Evolutionary conservation across 1,140 invertebrate genomes (phyloP), one percentile per base, ranked within the genome.

Genomic region (Leucophenga varia): DNA sequence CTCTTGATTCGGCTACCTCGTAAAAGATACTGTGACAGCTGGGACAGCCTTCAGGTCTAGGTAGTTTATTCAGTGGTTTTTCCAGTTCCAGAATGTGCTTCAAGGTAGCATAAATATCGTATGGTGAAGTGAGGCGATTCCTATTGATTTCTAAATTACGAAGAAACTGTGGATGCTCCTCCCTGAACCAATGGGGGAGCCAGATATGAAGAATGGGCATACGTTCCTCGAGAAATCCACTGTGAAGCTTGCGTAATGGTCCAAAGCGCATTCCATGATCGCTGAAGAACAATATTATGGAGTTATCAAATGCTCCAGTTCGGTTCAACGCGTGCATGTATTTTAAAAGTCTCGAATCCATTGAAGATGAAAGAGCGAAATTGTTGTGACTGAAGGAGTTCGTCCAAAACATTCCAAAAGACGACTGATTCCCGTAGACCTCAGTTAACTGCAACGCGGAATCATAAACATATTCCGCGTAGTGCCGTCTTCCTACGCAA

Each of bases 221-320:
- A 36, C 91, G 75, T 70, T 95, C 92, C 72, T 97, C 94, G 93
- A 80, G 72, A 87, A 55, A 85, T 0, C 93, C 93, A 46, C 86
- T 81, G 59, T 40, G 19, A 30, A 57, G 35, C 46, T 82, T 73
- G 25, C 87, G 67, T 18, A 92, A 83, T 10, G 77, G 74, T 8
- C 93, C 93, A 79, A 87, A 95, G 25, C 94, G 71, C 63, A 92
- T 86, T 1, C 94, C 93, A 74, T 97, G 94, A 74, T 97, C 94
- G 57, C 90, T 93, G 57, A 93, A 78, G 12, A 95, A 81, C 14
- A 96, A 78, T 0, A 95, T 63, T 54, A 86, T 75, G 0, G 85
- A 83, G 36, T 84, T n/a, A n/a, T n/a, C n/a, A n/a, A n/a, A n/a
- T n/a, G n/a, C n/a, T n/a, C n/a, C n/a, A n/a, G n/a, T n/a, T n/a